Evolutionary conservation across 64 coral and sea anemone species (phyloP), one percentile per base, ranked within the genome.

Genomic region (Stichodactyla helianthus): DNA sequence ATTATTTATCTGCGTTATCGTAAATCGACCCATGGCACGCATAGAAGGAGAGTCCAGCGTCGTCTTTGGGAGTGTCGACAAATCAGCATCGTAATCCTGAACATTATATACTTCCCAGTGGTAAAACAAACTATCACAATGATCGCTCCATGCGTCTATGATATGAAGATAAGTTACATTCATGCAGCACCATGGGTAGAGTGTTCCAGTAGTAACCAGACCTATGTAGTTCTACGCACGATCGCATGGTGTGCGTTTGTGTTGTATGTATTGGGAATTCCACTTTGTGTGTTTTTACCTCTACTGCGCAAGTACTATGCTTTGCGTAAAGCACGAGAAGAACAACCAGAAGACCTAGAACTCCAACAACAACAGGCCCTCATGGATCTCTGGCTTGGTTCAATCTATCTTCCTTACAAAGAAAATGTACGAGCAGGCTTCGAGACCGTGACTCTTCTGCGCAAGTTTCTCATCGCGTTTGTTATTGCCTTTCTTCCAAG

Each of bases 81-180:
- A n/a, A 54, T 92, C 14, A 89, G 83, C 31, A 89, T 96, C 53
- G 59, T 90, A 18, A 93, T 58, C 62, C 79, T 96, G 15, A 92
- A 90, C 58, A 58, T 96, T 16, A 96, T 91, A 13, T 96, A 92
- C 56, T 96, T 96, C 83, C 94, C 94, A 58, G 86, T 96, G 87
- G 91, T 92, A 2, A 92, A 90, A 63, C 88, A 83, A 20, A 84
- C 94, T 15, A 61, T 87, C 50, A 57, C 87, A 59, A 84, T 90
- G 53, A 79, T 95, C 26, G 83, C 91, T n/a, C 91, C 28, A 19
- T 96, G 94, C 28, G 84, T 19, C 57, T 12, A 77, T n/a, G 94
- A 96, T 57, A 65, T 52, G 15, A 20, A 22, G 19, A 56, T 79
- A 5, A 59, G 28, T 26, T 96, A 90, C 62, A 68, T 96, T 44